Base-by-base conservation (phyloP, 2,113 vertebrate species). In the Takifugu flavidus region DNA sequence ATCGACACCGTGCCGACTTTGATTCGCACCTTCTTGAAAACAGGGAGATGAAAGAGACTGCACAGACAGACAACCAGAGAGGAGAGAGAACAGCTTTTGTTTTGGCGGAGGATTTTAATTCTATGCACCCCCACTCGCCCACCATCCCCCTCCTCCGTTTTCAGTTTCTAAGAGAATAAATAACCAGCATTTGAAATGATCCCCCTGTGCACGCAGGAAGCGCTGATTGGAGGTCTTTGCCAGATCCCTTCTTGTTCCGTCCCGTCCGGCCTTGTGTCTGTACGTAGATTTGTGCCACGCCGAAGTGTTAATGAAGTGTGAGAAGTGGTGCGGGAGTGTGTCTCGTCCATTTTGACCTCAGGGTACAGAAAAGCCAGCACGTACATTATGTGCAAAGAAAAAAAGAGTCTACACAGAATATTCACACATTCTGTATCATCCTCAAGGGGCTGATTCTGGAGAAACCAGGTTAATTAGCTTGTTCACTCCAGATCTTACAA, bases 401-500 rank as follows among this genome's bases (percentile, higher is more conserved):
- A 5, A 70, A 62, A 57, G 34, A 27, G 34, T 52, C 44, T 42
- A 47, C 13, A 13, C 12, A 45, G 25, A 70, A 31, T 29, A 49
- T 13, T 54, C 61, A 67, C 74, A 59, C 71, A 62, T 84, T 59
- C 77, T 71, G 62, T 88, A 74, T 80, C 45, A 74, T 75, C 92
- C 92, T 91, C 90, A 84, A 87, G 82, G 86, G 91, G 83, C 74
- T 3, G 87, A 89, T 91, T 88, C 85, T 77, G 81, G 81, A 82
- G 84, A 92, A 89, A 91, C 78, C 90, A 91, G 93, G 90, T 92
- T 95, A 95, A 95, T 95, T 91, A 88, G 89, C 84, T 92, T 88
- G 86, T 87, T 91, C 89, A 83, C 79, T 74, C 85, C 85, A 83
- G 85, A 82, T 86, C 85, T 81, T 79, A 80, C 83, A 82, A 63